phyloP scores from a whole-genome alignment of 2,113 vertebrate genomes.

The Tupaia chinensis region DNA sequence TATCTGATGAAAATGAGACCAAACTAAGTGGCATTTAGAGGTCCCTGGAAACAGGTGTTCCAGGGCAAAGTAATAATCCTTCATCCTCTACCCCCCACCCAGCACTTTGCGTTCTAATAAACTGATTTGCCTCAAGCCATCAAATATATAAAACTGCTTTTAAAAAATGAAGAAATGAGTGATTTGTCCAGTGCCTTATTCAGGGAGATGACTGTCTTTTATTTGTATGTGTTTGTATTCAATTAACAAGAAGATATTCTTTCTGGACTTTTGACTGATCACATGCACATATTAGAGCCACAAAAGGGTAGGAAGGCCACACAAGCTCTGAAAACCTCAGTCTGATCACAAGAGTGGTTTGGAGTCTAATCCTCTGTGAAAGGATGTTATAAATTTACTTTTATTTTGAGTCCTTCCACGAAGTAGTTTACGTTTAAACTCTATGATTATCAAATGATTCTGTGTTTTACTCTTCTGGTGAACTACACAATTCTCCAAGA shows the following conservation, averaged over 20 bases:
- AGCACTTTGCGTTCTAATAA: neutral
- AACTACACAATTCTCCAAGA: constrained; percentile 12
- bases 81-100: neutral
- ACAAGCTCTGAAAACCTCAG: neutral
- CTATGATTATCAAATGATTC: constrained; percentile 4
- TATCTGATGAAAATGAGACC: neutral
- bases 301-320: neutral
- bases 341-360: constrained; percentile 27
- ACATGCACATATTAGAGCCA: neutral
- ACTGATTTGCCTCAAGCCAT: neutral
- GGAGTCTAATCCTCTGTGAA: neutral
- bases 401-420: constrained; percentile 44
- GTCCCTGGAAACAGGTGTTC: neutral
- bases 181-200: neutral
- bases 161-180: neutral
- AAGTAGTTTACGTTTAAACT: constrained; percentile 55
- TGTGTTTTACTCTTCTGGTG: constrained; percentile 20
- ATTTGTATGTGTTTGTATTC: neutral
- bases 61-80: neutral
- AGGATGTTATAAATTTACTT: constrained; percentile 13
- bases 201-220: neutral
- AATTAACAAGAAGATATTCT: neutral
- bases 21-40: neutral
- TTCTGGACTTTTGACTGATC: neutral
- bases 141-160: neutral